These are phyloP conservation scores for Glossophaga mutica DNA, from an alignment of 2,797 vertebrate genomes.

Conservation along the genomic window DNA sequence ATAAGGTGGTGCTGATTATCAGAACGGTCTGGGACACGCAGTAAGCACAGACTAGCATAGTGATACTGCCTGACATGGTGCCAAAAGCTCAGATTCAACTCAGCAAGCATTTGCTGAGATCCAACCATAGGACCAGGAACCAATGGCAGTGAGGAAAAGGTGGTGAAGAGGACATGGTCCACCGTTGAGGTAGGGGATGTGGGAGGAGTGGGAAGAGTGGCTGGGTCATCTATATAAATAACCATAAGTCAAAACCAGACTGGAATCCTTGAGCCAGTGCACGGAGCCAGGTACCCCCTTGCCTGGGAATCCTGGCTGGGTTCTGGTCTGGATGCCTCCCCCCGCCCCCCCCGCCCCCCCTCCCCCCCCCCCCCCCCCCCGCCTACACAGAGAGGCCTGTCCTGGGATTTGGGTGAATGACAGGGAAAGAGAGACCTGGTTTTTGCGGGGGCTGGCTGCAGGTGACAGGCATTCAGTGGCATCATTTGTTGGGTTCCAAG, in stretches of 20 bases:
- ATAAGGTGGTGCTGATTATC: not conserved
- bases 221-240: not conserved
- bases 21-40: not conserved
- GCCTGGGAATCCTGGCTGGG: not conserved
- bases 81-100: conserved; percentile 22
- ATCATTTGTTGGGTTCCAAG: not conserved
- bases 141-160: not conserved
- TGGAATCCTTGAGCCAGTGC: not conserved
- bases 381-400: not conserved
- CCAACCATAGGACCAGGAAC: not conserved
- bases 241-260: not conserved
- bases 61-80: not conserved
- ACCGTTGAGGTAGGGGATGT: not conserved
- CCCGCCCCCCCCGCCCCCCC: not conserved
- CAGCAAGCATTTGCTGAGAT: not conserved
- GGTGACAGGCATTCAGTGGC: not conserved
- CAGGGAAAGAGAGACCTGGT: not conserved
- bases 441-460: not conserved
- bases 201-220: not conserved
- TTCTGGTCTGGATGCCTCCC: not conserved
- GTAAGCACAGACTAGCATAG: not conserved
- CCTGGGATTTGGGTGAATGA: not conserved
- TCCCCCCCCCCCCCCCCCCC: not conserved
- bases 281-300: not conserved
- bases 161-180: not conserved